These are phyloP conservation scores for Dendronephthya gigantea DNA, from an alignment of 64 coral and sea anemone species.

Conservation along the genomic window DNA sequence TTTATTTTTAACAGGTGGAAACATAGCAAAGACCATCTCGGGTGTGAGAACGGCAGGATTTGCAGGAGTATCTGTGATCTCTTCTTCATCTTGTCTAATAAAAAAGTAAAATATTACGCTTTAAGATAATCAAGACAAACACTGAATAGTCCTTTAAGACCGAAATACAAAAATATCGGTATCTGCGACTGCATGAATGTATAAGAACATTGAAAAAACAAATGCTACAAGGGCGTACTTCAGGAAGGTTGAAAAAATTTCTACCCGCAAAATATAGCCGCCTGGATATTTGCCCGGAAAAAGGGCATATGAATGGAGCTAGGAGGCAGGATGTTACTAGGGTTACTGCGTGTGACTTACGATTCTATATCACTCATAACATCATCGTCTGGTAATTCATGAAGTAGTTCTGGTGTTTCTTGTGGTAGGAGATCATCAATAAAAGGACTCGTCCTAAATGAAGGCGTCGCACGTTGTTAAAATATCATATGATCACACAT, in stretches of 20 bases:
- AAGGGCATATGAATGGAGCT: not conserved
- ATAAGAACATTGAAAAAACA: too few relatives aligned
- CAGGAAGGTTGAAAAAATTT: too few relatives aligned
- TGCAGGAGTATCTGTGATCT: not conserved
- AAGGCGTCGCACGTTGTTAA: too few relatives aligned
- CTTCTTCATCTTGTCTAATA: not conserved
- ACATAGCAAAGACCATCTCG: not conserved
- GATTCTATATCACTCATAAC: conserved; percentile 64
- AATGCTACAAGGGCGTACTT: too few relatives aligned
- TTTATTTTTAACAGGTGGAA: not conserved
- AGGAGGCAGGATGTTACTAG: not conserved
- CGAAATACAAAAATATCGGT: too few relatives aligned
- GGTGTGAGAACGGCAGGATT: not conserved
- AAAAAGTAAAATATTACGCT: not conserved
- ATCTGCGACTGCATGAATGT: too few relatives aligned
- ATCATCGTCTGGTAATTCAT: conserved; percentile 71
- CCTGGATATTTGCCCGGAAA: too few relatives aligned
- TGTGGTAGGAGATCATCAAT: conserved; percentile 80
- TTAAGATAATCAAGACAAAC: too few relatives aligned
- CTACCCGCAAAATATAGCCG: too few relatives aligned
- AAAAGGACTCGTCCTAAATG: conserved; percentile 77
- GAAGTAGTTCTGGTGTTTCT: conserved; percentile 48
- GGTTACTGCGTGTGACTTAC: conserved; percentile 24
- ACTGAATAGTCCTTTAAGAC: too few relatives aligned
- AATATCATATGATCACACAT: too few relatives aligned